Base-by-base conservation (phyloP, 2,888 invertebrate species). In the Netelia melanura region DNA sequence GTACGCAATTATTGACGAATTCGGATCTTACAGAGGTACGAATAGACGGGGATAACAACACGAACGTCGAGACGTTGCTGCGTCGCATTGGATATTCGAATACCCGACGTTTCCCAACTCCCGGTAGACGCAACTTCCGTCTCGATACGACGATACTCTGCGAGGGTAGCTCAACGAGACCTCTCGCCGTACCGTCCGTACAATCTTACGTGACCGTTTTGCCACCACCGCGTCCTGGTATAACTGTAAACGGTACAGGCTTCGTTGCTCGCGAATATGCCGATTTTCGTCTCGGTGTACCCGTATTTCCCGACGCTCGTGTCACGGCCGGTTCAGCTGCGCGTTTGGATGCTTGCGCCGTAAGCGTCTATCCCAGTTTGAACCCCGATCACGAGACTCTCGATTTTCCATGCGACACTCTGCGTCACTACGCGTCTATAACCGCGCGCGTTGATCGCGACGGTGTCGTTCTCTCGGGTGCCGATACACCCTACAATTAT, bases 351-450 rank as follows among this genome's bases (percentile, higher is more conserved):
- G 98, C 98, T 76, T 99, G 99, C 94, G 97, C 97, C 85, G 97
- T 99, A 80, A 97, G 98, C 64, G 98, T 99, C 83, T 98, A 98
- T 94, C 99, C 99, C 48, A 98, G 98, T 8, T 95, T 99, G 88
- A 98, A 99, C 95, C 98, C 98, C 8, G 98, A 99, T 94, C 98
- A 98, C 94, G 99, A 99, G 94, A 97, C 97, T 88, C 95, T 98
- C 86, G 95, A 96, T 38, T 95, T 98, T 84, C 97, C 98, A 0
- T 96, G 96, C 86, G 96, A 96, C 82, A 93, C 94, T 14, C 95
- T 98, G 86, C 95, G 96, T 88, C 95, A 96, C 89, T 96, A 97
- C 92, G 97, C 97, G 90, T 89, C 91, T 0, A 96, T 98, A 90
- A 96, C 96, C 86, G 97, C 98, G 44, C 96, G 98, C 81, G 97